Base-by-base conservation (phyloP, 2,113 vertebrate genomes). In the Equus przewalskii region DNA sequence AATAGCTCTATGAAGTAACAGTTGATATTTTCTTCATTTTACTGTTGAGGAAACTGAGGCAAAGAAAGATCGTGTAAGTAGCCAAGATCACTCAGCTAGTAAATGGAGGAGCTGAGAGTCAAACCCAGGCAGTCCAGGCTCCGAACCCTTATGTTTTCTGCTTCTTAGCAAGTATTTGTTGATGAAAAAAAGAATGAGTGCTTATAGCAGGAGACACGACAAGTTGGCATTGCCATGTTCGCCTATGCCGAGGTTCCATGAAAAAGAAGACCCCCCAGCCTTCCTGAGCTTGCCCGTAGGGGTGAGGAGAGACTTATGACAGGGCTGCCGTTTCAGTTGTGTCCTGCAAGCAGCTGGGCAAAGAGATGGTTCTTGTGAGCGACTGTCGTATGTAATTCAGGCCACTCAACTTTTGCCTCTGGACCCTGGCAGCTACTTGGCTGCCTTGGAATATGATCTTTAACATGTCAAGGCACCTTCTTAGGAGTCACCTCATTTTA, bases 281-380 rank as follows among this genome's bases (percentile, higher is more conserved):
- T 90, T 15, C 62, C 1, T 0, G 21, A 12, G 28, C 19, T 13
- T 13, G 33, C 7, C 15, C 70, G 16, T 9, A 1, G 0, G 3
- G n/a, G 15, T 33, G 44, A 51, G 24, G 30, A 10, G 84, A 65
- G 16, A 30, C 69, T 24, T 41, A 1, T 24, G 6, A 21, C 0
- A 0, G 9, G 44, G 11, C 62, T 41, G 6, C 36, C 21, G 0
- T 46, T 28, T 24, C 46, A 6, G 3, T 7, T 36, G 51, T 44
- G 49, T 60, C 36, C 33, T 58, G 15, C 5, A 21, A 4, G 58
- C 36, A 19, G 5, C 49, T 41, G 26, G 64, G 18, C 56, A 73
- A 28, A 36, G 46, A 41, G 33, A n/a, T 19, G 22, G 67, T 87
- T 64, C 21, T 60, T 15, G 0, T 13, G 10, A 49, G 22, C 7